Percentiles rank a stretch among this genome's conserved stretches.
Conservation (phyloP, 2,113 vertebrate genomes). For the Sardina pilchardus region DNA sequence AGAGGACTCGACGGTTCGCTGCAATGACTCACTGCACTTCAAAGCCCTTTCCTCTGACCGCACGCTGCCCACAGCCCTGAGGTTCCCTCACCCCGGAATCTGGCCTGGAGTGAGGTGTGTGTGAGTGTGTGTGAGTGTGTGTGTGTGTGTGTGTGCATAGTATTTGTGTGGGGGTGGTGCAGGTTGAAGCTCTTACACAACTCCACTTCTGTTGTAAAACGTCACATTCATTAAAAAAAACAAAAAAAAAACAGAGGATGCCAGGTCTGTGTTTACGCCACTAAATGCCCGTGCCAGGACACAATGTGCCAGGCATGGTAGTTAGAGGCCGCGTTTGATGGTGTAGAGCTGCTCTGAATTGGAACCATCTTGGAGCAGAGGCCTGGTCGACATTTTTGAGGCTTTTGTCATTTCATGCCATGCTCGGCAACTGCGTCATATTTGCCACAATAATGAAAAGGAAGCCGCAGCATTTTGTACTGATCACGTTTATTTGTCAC, state of each 20-base stretch:
- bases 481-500: background rate
- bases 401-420: conserved; percentile 1
- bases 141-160: background rate
- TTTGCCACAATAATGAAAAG: background rate
- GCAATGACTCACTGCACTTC: background rate
- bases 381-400: background rate
- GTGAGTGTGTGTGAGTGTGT: conserved; percentile 10
- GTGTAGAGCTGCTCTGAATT: background rate
- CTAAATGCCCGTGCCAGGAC: conserved; percentile 13
- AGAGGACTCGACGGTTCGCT: conserved; percentile 39
- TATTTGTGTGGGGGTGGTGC: background rate
- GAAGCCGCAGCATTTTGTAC: background rate
- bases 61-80: background rate
- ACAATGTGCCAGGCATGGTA: background rate
- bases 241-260: background rate
- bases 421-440: background rate
- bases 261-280: background rate
- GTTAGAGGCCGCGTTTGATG: conserved; percentile 10
- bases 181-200: conserved; percentile 16
- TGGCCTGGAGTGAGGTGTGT: conserved; percentile 30
- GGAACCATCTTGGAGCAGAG: background rate
- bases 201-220: background rate
- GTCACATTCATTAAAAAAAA: background rate
- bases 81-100: background rate
- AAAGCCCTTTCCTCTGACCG: background rate